Base-by-base conservation (phyloP, 2,113 vertebrate species). In the Upupa epops region DNA sequence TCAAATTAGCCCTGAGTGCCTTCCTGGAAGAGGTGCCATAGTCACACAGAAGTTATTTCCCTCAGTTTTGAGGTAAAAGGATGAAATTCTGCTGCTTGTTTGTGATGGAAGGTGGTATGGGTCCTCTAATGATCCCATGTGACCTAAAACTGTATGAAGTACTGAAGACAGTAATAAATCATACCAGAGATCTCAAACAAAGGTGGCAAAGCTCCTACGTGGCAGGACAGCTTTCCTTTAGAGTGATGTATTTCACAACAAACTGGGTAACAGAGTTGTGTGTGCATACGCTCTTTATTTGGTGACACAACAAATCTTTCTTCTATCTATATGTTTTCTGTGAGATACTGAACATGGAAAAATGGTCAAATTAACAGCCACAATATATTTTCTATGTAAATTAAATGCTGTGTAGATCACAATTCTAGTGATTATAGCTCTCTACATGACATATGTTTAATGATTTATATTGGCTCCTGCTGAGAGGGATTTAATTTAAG, bases 401-500 rank as follows among this genome's bases (percentile, higher is more conserved):
- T 86, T 40, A 66, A 93, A 52, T 4, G 48, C 88, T 61, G 56
- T 52, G 68, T 26, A 29, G 90, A 66, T 0, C 2, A 26, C 92
- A 92, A 74, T 75, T 11, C 13, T 31, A 72, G 60, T 88, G 93
- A 94, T 91, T 69, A 56, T 40, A 83, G 86, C 75, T 87, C 54
- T 21, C 86, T 90, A 22, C 9, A 5, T 95, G 94, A 92, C 90
- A 93, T 93, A 89, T 80, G 79, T 65, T 89, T 95, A 80, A 96
- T 85, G 90, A 91, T 86, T 88, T 22, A 80, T 83, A 96, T 88
- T 96, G 96, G 92, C 83, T 96, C 84, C 90, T 87, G 46, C 63
- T 81, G 86, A 90, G 90, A 90, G 78, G 86, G 93, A 91, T 96
- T 96, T 94, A 11, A 97, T 92, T 92, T 95, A 96, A 96, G 79